Evolutionary conservation across 1,140 invertebrate species (phyloP).

Genomic region (Spodoptera frugiperda): DNA sequence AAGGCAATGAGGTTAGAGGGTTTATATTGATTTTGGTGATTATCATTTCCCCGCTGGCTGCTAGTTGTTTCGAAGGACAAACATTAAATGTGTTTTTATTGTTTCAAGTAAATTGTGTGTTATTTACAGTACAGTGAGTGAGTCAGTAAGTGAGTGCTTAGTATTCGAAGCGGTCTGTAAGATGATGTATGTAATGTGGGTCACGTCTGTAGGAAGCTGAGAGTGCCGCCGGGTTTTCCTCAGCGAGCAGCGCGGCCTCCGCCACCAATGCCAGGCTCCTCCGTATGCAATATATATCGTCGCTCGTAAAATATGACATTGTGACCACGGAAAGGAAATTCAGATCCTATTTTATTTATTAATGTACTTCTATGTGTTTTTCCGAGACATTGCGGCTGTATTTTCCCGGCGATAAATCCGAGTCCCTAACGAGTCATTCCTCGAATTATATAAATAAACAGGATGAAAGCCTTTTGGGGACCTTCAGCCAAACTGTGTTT

Average conservation of each 20-base stretch:
- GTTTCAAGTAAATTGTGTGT: neutral
- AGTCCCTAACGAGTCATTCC: neutral
- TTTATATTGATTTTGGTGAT: neutral
- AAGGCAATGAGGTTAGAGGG: neutral
- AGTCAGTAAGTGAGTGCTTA: conserved; percentile 42
- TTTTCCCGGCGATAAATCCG: conserved; percentile 11
- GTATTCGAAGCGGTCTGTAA: conserved; percentile 50
- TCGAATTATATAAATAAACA: neutral
- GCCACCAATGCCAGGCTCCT: neutral
- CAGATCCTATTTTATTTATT: conserved; percentile 33
- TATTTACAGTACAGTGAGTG: neutral
- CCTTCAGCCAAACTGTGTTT: neutral
- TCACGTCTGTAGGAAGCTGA: conserved; percentile 60
- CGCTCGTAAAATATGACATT: conserved; percentile 24
- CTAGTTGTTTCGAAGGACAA: neutral
- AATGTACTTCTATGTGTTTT: neutral
- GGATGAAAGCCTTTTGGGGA: neutral
- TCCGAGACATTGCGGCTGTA: neutral
- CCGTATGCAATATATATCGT: conserved; percentile 18
- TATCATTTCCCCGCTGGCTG: neutral
- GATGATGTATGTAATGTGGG: conserved; percentile 47
- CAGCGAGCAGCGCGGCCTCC: conserved; percentile 3
- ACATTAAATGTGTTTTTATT: neutral
- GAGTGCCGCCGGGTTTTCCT: conserved; percentile 58
- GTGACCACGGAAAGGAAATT: conserved; percentile 23